These are phyloP conservation scores for Tokudaia tokunoshimensis DNA, from an alignment of 2,797 vertebrate genomes.

Conservation along the genomic window DNA sequence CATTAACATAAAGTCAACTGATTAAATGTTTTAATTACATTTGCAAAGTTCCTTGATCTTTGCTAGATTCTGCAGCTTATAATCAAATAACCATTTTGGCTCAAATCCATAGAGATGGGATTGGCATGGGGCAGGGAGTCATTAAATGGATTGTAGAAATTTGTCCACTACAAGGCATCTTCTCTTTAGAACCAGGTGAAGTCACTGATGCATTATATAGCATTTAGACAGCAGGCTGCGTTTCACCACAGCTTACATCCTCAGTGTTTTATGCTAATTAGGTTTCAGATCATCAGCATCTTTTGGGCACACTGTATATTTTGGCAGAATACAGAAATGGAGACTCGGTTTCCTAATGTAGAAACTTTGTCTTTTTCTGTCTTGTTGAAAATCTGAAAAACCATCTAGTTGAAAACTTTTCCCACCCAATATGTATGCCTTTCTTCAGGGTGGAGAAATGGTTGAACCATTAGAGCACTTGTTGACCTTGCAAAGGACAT, in stretches of 20 bases:
- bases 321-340: conserved; percentile 57
- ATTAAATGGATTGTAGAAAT: not conserved
- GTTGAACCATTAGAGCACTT: not conserved
- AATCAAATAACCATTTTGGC: not conserved
- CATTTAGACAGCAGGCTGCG: too few species aligned
- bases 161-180: rapidly evolving
- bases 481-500: not conserved
- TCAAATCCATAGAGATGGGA: not conserved
- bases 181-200: not conserved
- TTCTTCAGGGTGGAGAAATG: conserved; percentile 16
- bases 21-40: not conserved
- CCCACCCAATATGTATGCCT: conserved; percentile 46
- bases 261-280: not conserved
- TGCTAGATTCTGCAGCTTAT: not conserved
- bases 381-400: conserved; percentile 54
- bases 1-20: not conserved
- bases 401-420: conserved; percentile 49
- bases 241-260: not conserved
- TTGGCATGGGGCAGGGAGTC: not conserved
- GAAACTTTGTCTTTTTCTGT: conserved; percentile 65
- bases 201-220: not conserved
- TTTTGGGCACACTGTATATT: conserved; percentile 64
- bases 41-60: not conserved
- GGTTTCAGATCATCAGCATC: conserved; percentile 45
- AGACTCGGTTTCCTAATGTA: conserved; percentile 73